A percentile compares a stretch with the other conserved stretches of the same genome.
Evolutionary conservation across 2,888 invertebrate species (phyloP).

Genomic region (Cyclophora punctaria): DNA sequence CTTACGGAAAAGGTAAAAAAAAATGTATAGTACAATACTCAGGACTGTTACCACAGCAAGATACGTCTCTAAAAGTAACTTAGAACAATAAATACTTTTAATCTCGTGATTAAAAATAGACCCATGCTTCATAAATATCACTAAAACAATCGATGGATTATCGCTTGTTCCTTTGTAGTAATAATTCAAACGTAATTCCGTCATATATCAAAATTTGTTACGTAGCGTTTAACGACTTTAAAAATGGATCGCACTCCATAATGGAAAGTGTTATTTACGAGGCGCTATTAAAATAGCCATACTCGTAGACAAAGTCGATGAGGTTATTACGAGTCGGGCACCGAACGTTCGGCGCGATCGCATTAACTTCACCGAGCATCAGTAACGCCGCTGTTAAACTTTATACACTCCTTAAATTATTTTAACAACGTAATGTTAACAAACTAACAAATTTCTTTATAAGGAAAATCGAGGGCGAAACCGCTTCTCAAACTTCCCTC

Average conservation of each 20-base stretch:
- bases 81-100: too few species aligned
- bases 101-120: too few species aligned
- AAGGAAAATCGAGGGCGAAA: slow-evolving; percentile 42
- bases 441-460: slow-evolving; percentile 58
- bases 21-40: too few species aligned
- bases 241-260: slow-evolving; percentile 6
- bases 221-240: slow-evolving; percentile 6
- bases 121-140: background rate
- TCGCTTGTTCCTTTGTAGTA: background rate
- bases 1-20: too few species aligned
- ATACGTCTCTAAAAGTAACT: too few species aligned
- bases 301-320: slow-evolving; percentile 46
- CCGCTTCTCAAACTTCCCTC: slow-evolving; percentile 35
- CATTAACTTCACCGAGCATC: slow-evolving; percentile 55
- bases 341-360: slow-evolving; percentile 43
- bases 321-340: slow-evolving; percentile 45
- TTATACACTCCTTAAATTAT: slow-evolving; percentile 62
- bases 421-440: slow-evolving; percentile 58
- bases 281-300: slow-evolving; percentile 37
- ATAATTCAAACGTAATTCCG: background rate
- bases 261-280: slow-evolving; percentile 21
- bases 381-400: slow-evolving; percentile 58
- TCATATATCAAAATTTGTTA: slow-evolving; percentile 1
- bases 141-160: slow-evolving; percentile 3
- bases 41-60: too few species aligned